Evolutionary conservation across 2,797 vertebrate genomes (phyloP).

Genomic region (Dendrocincla fuliginosa): DNA sequence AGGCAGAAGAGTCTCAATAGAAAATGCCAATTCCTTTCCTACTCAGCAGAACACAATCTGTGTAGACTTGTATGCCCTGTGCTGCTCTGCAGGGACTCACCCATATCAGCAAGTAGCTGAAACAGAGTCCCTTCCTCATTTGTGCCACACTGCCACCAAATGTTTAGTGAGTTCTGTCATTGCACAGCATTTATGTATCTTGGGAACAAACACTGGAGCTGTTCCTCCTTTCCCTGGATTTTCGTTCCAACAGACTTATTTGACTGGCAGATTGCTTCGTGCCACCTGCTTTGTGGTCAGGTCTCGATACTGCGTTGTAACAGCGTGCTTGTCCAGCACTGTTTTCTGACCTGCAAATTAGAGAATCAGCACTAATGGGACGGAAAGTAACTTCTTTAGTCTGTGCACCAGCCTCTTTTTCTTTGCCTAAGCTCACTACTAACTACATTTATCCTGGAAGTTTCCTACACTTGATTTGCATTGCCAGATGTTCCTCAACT

Average conservation of each 20-base stretch:
- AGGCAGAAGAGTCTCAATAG: not conserved
- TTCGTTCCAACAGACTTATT: not conserved
- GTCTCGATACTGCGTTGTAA: no score
- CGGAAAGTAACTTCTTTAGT: not conserved
- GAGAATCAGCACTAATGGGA: not conserved
- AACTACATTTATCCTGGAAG: not conserved
- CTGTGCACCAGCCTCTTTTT: not conserved
- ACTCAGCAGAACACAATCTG: not conserved
- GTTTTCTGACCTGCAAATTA: not conserved
- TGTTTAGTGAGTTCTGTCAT: not conserved
- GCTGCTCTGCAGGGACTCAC: not conserved
- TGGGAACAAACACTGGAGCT: not conserved
- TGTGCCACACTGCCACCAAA: fast-evolving
- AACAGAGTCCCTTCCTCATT: not conserved
- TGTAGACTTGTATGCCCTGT: not conserved
- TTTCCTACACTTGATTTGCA: not conserved
- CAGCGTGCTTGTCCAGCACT: not conserved
- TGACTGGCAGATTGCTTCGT: not conserved
- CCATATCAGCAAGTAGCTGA: not conserved
- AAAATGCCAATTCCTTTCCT: not conserved
- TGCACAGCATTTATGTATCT: not conserved
- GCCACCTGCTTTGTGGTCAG: not conserved
- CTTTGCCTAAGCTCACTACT: fast-evolving
- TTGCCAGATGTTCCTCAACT: not conserved
- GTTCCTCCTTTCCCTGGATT: not conserved